Evolutionary conservation across 2,888 invertebrate genomes (phyloP).

Genomic region (Torymus texanus): DNA sequence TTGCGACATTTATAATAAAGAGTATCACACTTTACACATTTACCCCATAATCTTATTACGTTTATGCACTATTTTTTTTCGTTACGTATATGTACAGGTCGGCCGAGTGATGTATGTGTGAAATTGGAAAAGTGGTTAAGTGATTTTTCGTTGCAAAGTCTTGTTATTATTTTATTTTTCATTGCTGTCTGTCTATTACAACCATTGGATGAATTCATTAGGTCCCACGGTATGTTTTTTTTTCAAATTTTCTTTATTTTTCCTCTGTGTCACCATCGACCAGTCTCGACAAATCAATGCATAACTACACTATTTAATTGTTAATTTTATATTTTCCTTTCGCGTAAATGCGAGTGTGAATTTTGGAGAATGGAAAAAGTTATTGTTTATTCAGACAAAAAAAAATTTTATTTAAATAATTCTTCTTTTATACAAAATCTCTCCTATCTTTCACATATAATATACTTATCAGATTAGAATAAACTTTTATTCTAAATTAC

Average conservation of each 20-base stretch:
- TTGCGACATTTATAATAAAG: constrained; percentile 67
- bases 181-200: constrained; percentile 27
- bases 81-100: constrained; percentile 64
- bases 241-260: constrained; percentile 13
- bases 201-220: constrained; percentile 26
- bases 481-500: constrained; percentile 34
- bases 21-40: constrained; percentile 72
- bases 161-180: constrained; percentile 51
- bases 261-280: constrained; percentile 19
- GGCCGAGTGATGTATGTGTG: constrained; percentile 62
- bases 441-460: constrained; percentile 43
- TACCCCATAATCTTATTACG: constrained; percentile 57
- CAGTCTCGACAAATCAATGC: constrained; percentile 1
- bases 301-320: constrained; percentile 22
- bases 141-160: constrained; percentile 65
- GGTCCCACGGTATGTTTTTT: constrained; percentile 20
- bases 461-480: constrained; percentile 46
- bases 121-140: constrained; percentile 60
- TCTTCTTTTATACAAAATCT: constrained; percentile 41
- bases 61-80: constrained; percentile 48
- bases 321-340: constrained; percentile 49
- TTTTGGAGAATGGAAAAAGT: constrained; percentile 30
- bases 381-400: constrained; percentile 4
- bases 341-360: background rate
- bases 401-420: constrained; percentile 34